Evolutionary conservation across 92 coral and sea anemone species (phyloP).

Genomic region (Hydrozoanthus gracilis): DNA sequence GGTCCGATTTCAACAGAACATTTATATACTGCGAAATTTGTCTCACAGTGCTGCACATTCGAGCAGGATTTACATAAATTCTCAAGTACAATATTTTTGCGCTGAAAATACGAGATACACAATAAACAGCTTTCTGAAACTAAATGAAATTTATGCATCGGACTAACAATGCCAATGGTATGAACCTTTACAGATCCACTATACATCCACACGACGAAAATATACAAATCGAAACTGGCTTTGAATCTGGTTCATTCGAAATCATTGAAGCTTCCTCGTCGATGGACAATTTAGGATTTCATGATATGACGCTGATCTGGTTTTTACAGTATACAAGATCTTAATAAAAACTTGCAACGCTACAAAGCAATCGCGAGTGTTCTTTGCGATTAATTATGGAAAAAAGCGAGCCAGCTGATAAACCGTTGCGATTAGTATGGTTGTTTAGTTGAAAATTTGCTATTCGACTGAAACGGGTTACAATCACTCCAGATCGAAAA

Average conservation of each 20-base stretch:
- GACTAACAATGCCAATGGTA: slow-evolving; percentile 20
- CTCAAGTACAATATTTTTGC: slow-evolving; percentile 6
- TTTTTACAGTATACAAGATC: slow-evolving; percentile 17
- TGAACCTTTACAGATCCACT: slow-evolving; percentile 29
- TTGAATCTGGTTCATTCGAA: neutral
- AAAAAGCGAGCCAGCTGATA: slow-evolving; percentile 50
- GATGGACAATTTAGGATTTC: slow-evolving; percentile 2
- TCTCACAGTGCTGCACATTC: neutral
- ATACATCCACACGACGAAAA: neutral
- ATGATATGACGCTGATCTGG: neutral
- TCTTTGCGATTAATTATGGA: slow-evolving; percentile 45
- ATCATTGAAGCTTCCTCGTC: slow-evolving; percentile 17
- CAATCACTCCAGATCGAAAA: neutral
- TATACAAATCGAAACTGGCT: slow-evolving; percentile 31
- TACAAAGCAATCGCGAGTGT: slow-evolving; percentile 42
- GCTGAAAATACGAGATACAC: slow-evolving; percentile 16
- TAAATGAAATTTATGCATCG: slow-evolving; percentile 42
- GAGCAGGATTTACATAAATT: slow-evolving; percentile 20
- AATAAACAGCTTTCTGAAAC: slow-evolving; percentile 40
- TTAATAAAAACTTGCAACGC: slow-evolving; percentile 20
- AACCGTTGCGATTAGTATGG: slow-evolving; percentile 18
- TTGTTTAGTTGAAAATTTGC: slow-evolving; percentile 3
- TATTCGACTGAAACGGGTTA: neutral
- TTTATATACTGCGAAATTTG: neutral
- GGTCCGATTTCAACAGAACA: slow-evolving; percentile 23